A percentile compares a stretch with the other conserved stretches of the same genome.
Conservation (phyloP, 2,113 vertebrate species). For the Sceloporus undulatus region DNA sequence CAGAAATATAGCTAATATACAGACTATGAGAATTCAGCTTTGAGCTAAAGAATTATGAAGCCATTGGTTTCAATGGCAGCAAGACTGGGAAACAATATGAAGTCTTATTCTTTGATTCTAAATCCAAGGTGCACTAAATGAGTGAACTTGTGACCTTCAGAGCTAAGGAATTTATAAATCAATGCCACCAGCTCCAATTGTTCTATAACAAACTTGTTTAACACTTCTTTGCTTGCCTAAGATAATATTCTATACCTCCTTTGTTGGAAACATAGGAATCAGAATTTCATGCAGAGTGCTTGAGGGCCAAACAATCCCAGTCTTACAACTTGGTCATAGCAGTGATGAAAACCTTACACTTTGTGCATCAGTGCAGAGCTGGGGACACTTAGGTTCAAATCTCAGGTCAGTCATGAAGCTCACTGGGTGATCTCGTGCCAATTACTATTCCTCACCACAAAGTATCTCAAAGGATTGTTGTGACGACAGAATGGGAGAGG, state of each 20-base stretch:
- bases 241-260: conserved; percentile 8
- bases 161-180: conserved; percentile 10
- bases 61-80: background rate
- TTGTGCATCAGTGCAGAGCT: background rate
- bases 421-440: background rate
- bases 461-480: background rate
- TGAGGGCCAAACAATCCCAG: background rate
- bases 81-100: background rate
- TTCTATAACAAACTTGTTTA: conserved; percentile 5
- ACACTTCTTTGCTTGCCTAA: background rate
- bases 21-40: conserved; percentile 10
- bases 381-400: background rate
- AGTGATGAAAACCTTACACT: background rate
- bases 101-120: conserved; percentile 3
- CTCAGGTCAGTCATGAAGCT: background rate
- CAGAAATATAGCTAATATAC: conserved; percentile 19
- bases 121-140: conserved; percentile 8
- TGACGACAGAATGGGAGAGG: background rate
- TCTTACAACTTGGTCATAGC: too few species aligned
- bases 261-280: background rate
- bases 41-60: background rate
- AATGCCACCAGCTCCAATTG: background rate
- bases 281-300: background rate
- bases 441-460: background rate
- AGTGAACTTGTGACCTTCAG: conserved; percentile 1